Evolutionary conservation across 1,140 invertebrate species (phyloP).

Genomic region (Dreissena rostriformis): DNA sequence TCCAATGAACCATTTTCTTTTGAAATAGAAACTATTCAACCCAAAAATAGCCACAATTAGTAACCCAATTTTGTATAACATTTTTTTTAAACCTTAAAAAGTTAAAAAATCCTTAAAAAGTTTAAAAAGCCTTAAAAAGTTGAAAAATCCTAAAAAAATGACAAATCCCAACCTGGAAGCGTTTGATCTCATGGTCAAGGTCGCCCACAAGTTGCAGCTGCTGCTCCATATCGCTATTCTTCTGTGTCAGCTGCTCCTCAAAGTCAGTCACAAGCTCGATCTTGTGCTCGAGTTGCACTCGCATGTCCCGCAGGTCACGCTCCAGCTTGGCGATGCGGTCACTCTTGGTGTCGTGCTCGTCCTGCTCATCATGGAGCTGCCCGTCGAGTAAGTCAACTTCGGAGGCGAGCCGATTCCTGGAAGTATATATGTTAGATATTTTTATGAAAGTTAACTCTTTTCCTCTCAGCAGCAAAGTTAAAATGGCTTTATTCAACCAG

Average conservation of each 20-base stretch:
- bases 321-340: constrained; percentile 62
- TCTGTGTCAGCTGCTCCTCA: constrained; percentile 71
- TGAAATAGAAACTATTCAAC: no score
- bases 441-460: no score
- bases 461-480: no score
- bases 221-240: constrained; percentile 68
- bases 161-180: constrained; percentile 62
- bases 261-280: constrained; percentile 71
- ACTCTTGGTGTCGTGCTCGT: constrained; percentile 54
- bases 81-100: no score
- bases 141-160: no score
- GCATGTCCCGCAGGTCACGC: constrained; percentile 66
- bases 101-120: no score
- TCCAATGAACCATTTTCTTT: no score
- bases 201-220: constrained; percentile 68
- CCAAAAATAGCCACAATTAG: no score
- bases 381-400: constrained; percentile 62
- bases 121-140: no score
- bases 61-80: no score
- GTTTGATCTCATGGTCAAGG: constrained; percentile 68
- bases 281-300: constrained; percentile 73
- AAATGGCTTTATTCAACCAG: no score
- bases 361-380: constrained; percentile 63
- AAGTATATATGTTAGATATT: no score
- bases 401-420: constrained; percentile 54